Conservation (phyloP, 2,113 vertebrate genomes). For the Balaenoptera acutorostrata region DNA sequence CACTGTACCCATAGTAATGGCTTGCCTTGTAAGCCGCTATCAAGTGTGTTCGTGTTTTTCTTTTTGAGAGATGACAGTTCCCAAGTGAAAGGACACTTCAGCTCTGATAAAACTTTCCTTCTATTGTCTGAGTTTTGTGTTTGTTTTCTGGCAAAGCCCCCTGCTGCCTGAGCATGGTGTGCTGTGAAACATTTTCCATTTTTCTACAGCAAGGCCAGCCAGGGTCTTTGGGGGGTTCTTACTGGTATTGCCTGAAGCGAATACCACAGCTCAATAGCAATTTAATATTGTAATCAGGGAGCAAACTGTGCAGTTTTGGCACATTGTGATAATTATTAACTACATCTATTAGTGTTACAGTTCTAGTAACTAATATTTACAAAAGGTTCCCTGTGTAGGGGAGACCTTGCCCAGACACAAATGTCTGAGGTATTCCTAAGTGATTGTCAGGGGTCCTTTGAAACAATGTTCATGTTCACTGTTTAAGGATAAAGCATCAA, state of each 20-base stretch:
- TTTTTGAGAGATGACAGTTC: conserved; percentile 79
- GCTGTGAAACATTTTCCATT: conserved; percentile 75
- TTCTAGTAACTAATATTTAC: conserved; percentile 86
- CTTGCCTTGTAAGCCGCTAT: conserved; percentile 73
- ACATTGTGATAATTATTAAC: conserved; percentile 86
- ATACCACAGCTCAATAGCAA: conserved; percentile 83
- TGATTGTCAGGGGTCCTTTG: conserved; percentile 80
- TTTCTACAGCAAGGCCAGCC: conserved; percentile 79
- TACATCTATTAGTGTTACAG: conserved; percentile 82
- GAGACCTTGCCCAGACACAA: conserved; percentile 79
- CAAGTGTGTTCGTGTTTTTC: conserved; percentile 65
- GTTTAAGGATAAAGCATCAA: conserved; percentile 83
- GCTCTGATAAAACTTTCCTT: conserved; percentile 82
- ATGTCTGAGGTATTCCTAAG: conserved; percentile 78
- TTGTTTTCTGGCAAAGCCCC: conserved; percentile 84
- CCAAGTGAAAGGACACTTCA: conserved; percentile 82
- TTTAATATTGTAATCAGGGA: conserved; percentile 87
- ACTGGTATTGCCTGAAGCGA: conserved; percentile 84
- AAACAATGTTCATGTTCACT: conserved; percentile 69
- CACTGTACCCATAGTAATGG: conserved; percentile 60
- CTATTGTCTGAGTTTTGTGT: conserved; percentile 82
- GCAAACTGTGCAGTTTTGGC: conserved; percentile 84
- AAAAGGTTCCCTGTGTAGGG: conserved; percentile 81
- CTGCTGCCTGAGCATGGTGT: conserved; percentile 75
- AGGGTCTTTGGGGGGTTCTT: conserved; percentile 83